Evolutionary conservation across 2,113 vertebrate species (phyloP), one percentile per base, ranked within the genome.

Genomic region (Felis chaus): DNA sequence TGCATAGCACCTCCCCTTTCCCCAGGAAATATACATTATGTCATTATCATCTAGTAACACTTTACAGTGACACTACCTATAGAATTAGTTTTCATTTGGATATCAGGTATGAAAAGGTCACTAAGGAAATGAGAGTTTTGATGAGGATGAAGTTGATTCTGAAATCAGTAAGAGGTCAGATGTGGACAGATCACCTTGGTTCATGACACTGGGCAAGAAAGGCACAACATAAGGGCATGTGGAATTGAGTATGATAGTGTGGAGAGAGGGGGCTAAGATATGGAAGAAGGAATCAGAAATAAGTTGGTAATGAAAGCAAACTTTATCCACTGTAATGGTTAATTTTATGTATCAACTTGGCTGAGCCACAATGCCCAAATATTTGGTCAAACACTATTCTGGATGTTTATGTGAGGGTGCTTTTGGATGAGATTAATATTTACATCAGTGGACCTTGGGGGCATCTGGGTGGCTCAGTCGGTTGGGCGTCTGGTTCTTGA

Each of bases 141-240:
- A 57, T 96, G 15, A 12, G 27, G 66, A 53, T 71, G n/a, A 95
- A 48, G 50, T 50, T 36, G 89, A 86, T 71, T 87, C 68, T 87
- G 61, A 88, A 96, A 73, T 85, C 71, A 92, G 53, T 76, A 91
- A 69, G 53, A 84, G 74, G 81, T 61, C 63, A 86, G 73, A 89
- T 36, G 50, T 81, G 50, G 61, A 91, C 74, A 94, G 18, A 83
- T 57, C 69, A 36, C 57, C 21, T 76, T 61, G 41, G 53, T n/a
- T 73, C 55, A 68, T 83, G 50, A 86, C 55, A 87, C 45, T n/a
- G 14, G 69, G 9, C 36, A 39, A 92, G 63, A 83, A 92, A 88
- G 29, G 19, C 15, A n/a, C 25, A 90, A 41, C 31, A n/a, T 71
- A 84, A 79, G 33, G 33, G 15, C 78, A 27, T 61, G 31, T 57